phyloP scores from a whole-genome alignment of 1,140 invertebrate genomes.

The Zophobas atratus region DNA sequence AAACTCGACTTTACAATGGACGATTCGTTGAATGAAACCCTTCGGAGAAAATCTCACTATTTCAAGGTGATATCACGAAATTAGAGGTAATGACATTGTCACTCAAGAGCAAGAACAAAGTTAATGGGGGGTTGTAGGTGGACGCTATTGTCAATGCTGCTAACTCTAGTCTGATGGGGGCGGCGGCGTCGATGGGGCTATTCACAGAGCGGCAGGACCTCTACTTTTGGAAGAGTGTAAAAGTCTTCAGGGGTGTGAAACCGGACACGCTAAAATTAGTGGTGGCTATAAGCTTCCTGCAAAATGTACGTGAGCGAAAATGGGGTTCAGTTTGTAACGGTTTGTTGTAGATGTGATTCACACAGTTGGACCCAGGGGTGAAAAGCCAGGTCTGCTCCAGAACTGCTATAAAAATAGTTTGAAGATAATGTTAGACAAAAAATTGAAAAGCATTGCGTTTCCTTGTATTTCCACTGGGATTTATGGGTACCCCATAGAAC shows the following conservation, averaged over 20 bases:
- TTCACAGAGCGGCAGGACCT: slow-evolving; percentile 84
- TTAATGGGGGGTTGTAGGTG: slow-evolving; percentile 69
- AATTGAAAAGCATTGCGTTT: slow-evolving; percentile 82
- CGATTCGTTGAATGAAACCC: slow-evolving; percentile 65
- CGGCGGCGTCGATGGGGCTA: slow-evolving; percentile 91
- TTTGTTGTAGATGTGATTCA: slow-evolving; percentile 83
- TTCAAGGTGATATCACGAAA: slow-evolving; percentile 88
- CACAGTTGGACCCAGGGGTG: slow-evolving; percentile 85
- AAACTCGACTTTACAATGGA: slow-evolving; percentile 67
- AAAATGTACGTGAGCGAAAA: slow-evolving; percentile 73
- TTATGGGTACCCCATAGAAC: slow-evolving; percentile 86
- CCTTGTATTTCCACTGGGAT: slow-evolving; percentile 91
- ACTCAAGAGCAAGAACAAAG: slow-evolving; percentile 4
- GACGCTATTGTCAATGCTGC: slow-evolving; percentile 96
- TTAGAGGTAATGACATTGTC: slow-evolving; percentile 73
- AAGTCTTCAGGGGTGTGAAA: slow-evolving; percentile 79
- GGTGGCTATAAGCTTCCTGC: slow-evolving; percentile 85
- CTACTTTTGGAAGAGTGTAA: slow-evolving; percentile 81
- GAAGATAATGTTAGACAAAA: slow-evolving; percentile 73
- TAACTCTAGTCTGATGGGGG: slow-evolving; percentile 84
- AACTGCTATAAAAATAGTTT: slow-evolving; percentile 83
- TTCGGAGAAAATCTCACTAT: slow-evolving; percentile 79
- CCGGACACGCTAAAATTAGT: slow-evolving; percentile 87
- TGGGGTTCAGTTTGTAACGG: background rate
- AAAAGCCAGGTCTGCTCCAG: slow-evolving; percentile 76